Conservation (phyloP, 2,797 vertebrate genomes). For the Notolepis coatsorum region DNA sequence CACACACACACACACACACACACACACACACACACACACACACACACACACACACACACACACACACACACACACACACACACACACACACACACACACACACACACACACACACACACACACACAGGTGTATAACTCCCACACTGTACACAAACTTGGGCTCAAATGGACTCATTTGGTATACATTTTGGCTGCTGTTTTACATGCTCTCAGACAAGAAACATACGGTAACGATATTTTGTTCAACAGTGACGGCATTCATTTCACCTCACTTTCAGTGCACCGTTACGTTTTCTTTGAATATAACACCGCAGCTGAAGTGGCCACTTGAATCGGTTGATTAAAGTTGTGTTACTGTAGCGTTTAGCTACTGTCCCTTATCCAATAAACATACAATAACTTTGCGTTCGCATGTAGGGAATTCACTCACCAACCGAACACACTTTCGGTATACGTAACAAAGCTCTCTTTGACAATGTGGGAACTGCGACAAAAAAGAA, state of each 20-base stretch:
- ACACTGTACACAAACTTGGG: background rate
- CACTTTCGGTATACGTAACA: background rate
- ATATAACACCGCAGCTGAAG: too few species aligned
- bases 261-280: background rate
- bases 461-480: too few species aligned
- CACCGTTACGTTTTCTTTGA: background rate
- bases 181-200: background rate
- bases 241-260: background rate
- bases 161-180: too few species aligned
- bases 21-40: too few species aligned
- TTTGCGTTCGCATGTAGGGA: background rate
- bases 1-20: too few species aligned
- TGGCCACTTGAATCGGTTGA: background rate
- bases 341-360: background rate
- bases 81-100: too few species aligned
- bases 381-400: background rate
- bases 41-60: too few species aligned
- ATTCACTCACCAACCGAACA: background rate
- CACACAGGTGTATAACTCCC: slow-evolving; percentile 42
- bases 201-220: slow-evolving; percentile 3
- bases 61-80: too few species aligned
- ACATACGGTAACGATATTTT: slow-evolving; percentile 22
- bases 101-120: too few species aligned
- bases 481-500: slow-evolving; percentile 3
- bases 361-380: background rate